Conservation (phyloP, 2,113 vertebrate genomes). For the Pseudolaguvia tuberculata region DNA sequence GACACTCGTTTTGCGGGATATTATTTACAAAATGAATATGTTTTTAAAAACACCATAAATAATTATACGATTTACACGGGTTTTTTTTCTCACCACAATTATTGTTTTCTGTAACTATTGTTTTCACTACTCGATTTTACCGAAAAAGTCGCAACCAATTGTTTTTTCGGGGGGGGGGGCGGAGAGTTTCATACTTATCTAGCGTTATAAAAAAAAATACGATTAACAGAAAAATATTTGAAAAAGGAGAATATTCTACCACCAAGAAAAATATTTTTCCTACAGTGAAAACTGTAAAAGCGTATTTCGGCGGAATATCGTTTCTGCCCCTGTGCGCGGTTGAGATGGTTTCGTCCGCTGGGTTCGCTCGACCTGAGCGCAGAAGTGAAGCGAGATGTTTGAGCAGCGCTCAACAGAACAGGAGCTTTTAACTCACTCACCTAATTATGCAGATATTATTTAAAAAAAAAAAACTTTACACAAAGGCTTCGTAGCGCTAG, state of each 20-base stretch:
- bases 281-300: not conserved
- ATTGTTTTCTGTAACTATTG: not conserved
- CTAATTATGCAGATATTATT: not conserved
- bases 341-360: constrained; percentile 16
- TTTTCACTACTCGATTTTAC: not conserved
- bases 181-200: too few relatives aligned
- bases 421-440: not conserved
- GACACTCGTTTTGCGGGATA: not conserved
- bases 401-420: not conserved
- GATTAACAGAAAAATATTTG: too few relatives aligned
- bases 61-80: not conserved
- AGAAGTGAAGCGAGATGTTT: constrained; percentile 5
- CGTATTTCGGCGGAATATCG: not conserved
- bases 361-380: constrained; percentile 4
- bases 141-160: constrained; percentile 31
- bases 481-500: not conserved
- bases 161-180: not conserved
- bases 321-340: not conserved
- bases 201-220: not conserved
- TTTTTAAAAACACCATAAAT: not conserved
- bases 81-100: too few relatives aligned
- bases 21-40: not conserved
- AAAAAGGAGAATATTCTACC: rapidly evolving
- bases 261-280: not conserved
- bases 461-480: not conserved